phyloP scores from a whole-genome alignment of 1,140 invertebrate species.

The Zaprionus capensis region DNA sequence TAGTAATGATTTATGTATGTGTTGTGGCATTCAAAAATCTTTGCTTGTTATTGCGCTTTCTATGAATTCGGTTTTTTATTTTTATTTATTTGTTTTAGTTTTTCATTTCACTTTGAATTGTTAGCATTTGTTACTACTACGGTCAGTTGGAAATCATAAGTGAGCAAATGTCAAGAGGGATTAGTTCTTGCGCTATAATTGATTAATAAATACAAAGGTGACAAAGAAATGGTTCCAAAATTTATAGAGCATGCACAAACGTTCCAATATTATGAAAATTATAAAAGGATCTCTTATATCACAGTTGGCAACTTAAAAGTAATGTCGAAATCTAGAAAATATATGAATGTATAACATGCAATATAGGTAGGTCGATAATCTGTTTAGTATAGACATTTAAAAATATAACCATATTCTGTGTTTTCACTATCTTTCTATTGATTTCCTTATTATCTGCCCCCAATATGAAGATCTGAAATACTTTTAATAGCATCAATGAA shows the following conservation, averaged over 20 bases:
- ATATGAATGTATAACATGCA: constrained; percentile 34
- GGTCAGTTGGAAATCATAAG: constrained; percentile 31
- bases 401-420: neutral
- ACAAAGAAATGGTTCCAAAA: constrained; percentile 45
- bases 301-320: constrained; percentile 48
- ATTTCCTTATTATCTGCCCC: constrained; percentile 15
- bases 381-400: neutral
- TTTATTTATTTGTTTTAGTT: constrained; percentile 23
- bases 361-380: constrained; percentile 24
- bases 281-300: constrained; percentile 17
- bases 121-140: constrained; percentile 58
- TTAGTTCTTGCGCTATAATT: constrained; percentile 26
- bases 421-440: neutral
- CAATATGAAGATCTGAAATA: neutral
- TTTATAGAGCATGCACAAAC: constrained; percentile 61
- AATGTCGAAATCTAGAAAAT: constrained; percentile 28
- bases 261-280: constrained; percentile 30
- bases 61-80: neutral
- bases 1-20: constrained; percentile 19
- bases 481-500: constrained; percentile 17
- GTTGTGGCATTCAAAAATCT: constrained; percentile 2
- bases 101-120: constrained; percentile 73
- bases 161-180: constrained; percentile 17
- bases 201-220: constrained; percentile 36
- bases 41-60: constrained; percentile 11